These are phyloP conservation scores for Tenthredo amoena DNA, from an alignment of 2,888 invertebrate genomes.

Conservation along the genomic window DNA sequence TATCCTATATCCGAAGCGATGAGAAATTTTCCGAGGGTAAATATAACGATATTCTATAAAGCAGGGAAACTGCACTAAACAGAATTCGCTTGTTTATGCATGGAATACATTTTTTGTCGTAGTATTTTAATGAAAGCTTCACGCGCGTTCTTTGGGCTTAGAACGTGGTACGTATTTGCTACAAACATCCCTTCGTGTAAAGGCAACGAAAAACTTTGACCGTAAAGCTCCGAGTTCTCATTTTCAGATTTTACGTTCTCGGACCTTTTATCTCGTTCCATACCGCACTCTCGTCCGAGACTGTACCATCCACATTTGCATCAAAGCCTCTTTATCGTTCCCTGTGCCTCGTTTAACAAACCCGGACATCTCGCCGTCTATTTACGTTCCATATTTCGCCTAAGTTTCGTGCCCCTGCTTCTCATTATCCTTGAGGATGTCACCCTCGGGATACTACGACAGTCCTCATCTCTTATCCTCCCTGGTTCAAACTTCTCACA, in stretches of 20 bases:
- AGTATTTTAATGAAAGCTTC: constrained; percentile 41
- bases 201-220: constrained; percentile 39
- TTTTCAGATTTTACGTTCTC: constrained; percentile 40
- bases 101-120: constrained; percentile 49
- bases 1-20: not conserved
- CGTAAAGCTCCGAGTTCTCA: constrained; percentile 43
- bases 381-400: constrained; percentile 39
- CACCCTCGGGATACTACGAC: constrained; percentile 38
- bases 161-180: constrained; percentile 25
- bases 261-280: constrained; percentile 46
- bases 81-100: constrained; percentile 47
- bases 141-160: constrained; percentile 27
- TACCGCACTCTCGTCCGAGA: constrained; percentile 39
- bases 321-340: constrained; percentile 48
- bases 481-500: constrained; percentile 11
- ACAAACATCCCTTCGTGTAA: constrained; percentile 17
- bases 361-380: constrained; percentile 37
- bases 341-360: constrained; percentile 44
- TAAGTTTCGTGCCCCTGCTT: constrained; percentile 35
- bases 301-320: constrained; percentile 48
- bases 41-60: constrained; percentile 30
- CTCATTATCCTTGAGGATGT: constrained; percentile 36
- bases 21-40: not conserved
- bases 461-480: constrained; percentile 18
- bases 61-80: not conserved